Evolutionary conservation across 2,888 invertebrate genomes (phyloP).

Genomic region (Halictus ligatus): DNA sequence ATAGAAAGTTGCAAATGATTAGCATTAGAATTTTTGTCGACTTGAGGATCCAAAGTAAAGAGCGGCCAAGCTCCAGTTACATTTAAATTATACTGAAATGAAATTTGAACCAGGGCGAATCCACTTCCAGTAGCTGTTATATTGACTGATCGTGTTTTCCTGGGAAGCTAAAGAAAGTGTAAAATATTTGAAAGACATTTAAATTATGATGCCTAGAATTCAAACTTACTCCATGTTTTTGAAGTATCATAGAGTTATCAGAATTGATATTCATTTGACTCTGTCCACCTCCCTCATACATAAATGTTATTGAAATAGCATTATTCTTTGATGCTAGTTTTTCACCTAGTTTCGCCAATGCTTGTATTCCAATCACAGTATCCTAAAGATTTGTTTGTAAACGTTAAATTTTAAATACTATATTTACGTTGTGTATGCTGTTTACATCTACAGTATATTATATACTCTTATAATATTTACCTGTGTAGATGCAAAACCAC

Average conservation of each 20-base stretch:
- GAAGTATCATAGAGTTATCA: slow-evolving; percentile 92
- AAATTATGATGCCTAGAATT: neutral
- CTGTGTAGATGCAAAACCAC: slow-evolving; percentile 90
- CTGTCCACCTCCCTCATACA: slow-evolving; percentile 85
- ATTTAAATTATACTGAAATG: slow-evolving; percentile 93
- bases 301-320: slow-evolving; percentile 86
- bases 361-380: slow-evolving; percentile 90
- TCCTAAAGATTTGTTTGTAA: slow-evolving; percentile 85
- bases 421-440: neutral
- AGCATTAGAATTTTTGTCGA: slow-evolving; percentile 92
- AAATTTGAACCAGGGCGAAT: slow-evolving; percentile 91
- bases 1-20: slow-evolving; percentile 92
- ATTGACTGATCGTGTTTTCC: slow-evolving; percentile 87
- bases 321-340: slow-evolving; percentile 85
- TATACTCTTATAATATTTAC: slow-evolving; percentile 71
- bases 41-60: slow-evolving; percentile 93
- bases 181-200: neutral
- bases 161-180: slow-evolving; percentile 83
- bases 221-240: slow-evolving; percentile 89
- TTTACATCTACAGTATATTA: neutral
- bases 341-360: slow-evolving; percentile 88
- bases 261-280: slow-evolving; percentile 89
- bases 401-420: neutral
- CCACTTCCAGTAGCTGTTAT: slow-evolving; percentile 93
- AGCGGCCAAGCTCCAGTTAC: slow-evolving; percentile 95